Evolutionary conservation across 2,113 vertebrate species (phyloP), one percentile per base, ranked within the genome.

Genomic region (Strix aluco): DNA sequence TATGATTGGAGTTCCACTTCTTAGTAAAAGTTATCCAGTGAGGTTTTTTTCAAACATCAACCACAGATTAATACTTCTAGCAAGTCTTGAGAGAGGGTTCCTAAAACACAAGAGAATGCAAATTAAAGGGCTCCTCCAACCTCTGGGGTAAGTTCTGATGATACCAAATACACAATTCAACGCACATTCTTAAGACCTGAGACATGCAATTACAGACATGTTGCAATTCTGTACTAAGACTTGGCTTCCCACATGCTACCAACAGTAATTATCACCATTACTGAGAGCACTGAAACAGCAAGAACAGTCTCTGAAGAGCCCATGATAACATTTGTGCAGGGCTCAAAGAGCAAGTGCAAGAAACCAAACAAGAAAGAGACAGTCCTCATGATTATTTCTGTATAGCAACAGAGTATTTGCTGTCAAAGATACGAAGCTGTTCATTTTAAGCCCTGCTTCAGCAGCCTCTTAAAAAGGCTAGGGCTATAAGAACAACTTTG

Each of bases 321-420:
- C 30, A 55, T 0, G 0, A 34, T 30, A 30, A 70, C 59, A 73
- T 30, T n/a, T 58, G 13, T 18, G 36, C 19, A 81, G 29, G 17
- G 34, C 30, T 86, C 32, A 62, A 88, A 90, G 16, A 59, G 22
- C 58, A 90, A 85, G 9, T 34, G 44, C 29, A 92, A 92, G 54
- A 69, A 57, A 38, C 4, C 34, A 70, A 62, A 44, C 0, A 0
- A 22, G 14, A 75, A 79, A 61, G 17, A 9, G n/a, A 69, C 0
- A 7, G 29, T 13, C 17, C 13, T 69, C 38, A 21, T 6, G 6
- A 84, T 78, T 13, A 42, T 49, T 89, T 74, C 51, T 62, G 8
- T 15, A 55, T 2, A 6, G 4, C 12, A 92, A 44, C 1, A 29
- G 16, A 91, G 0, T 9, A 74, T 32, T 52, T 63, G 6, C 40